phyloP scores from a whole-genome alignment of 2,888 invertebrate species.

The Cartodere bifasciata region DNA sequence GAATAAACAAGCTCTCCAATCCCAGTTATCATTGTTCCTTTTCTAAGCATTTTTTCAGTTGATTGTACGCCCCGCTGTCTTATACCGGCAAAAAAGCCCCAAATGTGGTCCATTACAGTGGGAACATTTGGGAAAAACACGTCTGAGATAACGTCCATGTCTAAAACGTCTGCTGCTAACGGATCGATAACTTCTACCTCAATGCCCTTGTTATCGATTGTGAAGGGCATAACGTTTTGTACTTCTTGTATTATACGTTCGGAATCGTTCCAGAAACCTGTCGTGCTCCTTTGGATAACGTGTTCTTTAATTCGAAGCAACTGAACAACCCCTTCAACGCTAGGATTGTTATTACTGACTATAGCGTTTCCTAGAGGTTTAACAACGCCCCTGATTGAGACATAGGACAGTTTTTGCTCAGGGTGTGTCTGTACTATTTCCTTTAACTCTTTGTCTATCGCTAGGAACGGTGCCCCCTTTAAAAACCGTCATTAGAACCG shows the following conservation, averaged over 20 bases:
- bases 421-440: conserved; percentile 48
- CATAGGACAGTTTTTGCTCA: conserved; percentile 56
- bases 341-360: conserved; percentile 57
- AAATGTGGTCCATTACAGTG: conserved; percentile 65
- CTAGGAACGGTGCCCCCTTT: conserved; percentile 57
- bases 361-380: conserved; percentile 65
- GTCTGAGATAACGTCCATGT: conserved; percentile 73
- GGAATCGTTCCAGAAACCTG: conserved; percentile 81
- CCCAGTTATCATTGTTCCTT: conserved; percentile 65
- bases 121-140: conserved; percentile 67
- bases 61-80: conserved; percentile 74
- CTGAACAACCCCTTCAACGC: conserved; percentile 67
- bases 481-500: too few relatives aligned
- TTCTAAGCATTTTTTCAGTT: conserved; percentile 74
- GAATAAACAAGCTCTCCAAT: conserved; percentile 63
- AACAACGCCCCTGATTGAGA: conserved; percentile 62
- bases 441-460: conserved; percentile 51
- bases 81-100: conserved; percentile 77
- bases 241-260: conserved; percentile 67
- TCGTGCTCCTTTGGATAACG: conserved; percentile 65
- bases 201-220: conserved; percentile 46
- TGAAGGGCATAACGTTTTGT: conserved; percentile 70
- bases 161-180: conserved; percentile 57
- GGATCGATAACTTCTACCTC: conserved; percentile 66
- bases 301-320: conserved; percentile 71